Evolutionary conservation across 2,888 invertebrate genomes (phyloP), one percentile per base, ranked within the genome.

Genomic region (Vannuccia rotundouncinata): DNA sequence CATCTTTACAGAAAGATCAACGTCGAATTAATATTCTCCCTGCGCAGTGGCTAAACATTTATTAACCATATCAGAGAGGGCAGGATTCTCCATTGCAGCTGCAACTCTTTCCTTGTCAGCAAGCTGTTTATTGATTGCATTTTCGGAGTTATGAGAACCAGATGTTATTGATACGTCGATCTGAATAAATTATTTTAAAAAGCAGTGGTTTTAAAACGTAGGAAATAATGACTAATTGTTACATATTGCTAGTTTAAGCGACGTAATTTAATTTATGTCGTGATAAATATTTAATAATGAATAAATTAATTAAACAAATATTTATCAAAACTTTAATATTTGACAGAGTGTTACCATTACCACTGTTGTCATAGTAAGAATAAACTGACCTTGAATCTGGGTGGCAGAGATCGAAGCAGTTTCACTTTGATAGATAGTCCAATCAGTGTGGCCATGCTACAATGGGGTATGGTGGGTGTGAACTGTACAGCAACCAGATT

Each of bases 401-500:
- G 89, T 0, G 95, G 95, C 1, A 96, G 88, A 0, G 93, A 92
- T 82, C 97, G 90, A 29, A 96, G 89, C 1, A 99, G 89, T 86
- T 95, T 94, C 0, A 98, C 96, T 74, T 94, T 90, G 83, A 99
- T 96, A 0, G 95, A 94, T 0, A 99, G 90, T 0, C 97, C 94
- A 83, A 91, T 96, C 59, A 99, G 89, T 0, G 98, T 96, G 0
- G 98, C 98, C 96, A 98, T 95, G 84, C 95, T 95, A 85, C 99
- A 99, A 85, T 99, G 97, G 0, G 98, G 98, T 84, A 99, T 98
- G 0, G 99, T 99, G 0, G 99, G 99, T 0, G 97, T 98, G 88
- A 95, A 99, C 82, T 91, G 90, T 0, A 99, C 91, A 83, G 91
- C 89, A 0, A 96, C 91, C 5, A 88, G 89, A 85, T 92, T 94